Percentiles rank a stretch among this genome's conserved stretches.
These are phyloP conservation scores for Myotis yumanensis DNA, from an alignment of 2,113 vertebrate genomes.

Conservation along the genomic window DNA sequence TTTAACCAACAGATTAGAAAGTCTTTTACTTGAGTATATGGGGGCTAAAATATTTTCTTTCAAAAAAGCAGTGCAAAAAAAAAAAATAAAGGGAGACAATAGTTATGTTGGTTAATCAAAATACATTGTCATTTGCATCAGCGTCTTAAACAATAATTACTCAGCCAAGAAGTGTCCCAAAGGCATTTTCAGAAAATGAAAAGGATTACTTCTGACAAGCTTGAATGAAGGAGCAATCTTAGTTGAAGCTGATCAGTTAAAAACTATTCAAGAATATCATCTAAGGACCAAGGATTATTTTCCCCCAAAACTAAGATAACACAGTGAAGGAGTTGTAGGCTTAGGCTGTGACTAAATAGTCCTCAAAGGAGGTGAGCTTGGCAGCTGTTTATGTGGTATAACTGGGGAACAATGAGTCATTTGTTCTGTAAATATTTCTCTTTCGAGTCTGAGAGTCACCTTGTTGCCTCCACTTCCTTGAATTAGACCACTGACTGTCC, in stretches of 20 bases:
- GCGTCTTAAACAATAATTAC: background rate
- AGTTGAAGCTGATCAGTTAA: background rate
- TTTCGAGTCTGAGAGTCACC: background rate
- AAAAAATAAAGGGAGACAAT: background rate
- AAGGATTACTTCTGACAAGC: constrained; percentile 48
- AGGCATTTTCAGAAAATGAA: constrained; percentile 19
- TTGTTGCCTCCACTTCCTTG: background rate
- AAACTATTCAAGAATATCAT: background rate
- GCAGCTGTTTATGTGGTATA: background rate
- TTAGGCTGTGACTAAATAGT: background rate
- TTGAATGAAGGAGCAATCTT: background rate
- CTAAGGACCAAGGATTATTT: background rate
- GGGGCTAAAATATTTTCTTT: background rate
- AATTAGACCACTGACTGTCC: background rate
- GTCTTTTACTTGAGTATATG: constrained; percentile 16
- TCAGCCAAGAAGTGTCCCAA: background rate
- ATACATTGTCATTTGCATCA: background rate
- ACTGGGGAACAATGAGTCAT: background rate
- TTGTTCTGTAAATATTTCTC: background rate
- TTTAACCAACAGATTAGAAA: background rate
- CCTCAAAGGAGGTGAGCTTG: background rate
- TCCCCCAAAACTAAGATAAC: background rate
- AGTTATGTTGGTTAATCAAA: background rate
- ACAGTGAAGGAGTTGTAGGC: background rate
- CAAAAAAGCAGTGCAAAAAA: background rate